Evolutionary conservation across 2,113 vertebrate genomes (phyloP).

Genomic region (Datnioides undecimradiatus): DNA sequence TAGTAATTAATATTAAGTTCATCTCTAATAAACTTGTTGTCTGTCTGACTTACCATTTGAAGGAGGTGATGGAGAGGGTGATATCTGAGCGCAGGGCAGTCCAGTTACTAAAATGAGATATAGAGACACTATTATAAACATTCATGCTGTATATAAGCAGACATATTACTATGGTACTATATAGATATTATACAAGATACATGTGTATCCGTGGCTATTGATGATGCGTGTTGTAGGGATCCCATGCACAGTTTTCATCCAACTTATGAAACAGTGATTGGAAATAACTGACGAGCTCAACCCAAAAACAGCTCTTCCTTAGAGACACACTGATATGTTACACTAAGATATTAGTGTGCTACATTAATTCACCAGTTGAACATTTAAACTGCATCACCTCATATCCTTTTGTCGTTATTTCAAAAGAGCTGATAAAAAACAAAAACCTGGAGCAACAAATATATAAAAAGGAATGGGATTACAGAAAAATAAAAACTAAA

Average conservation of each 20-base stretch:
- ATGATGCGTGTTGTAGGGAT: neutral
- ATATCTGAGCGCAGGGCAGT: conserved; percentile 57
- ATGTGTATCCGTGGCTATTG: neutral
- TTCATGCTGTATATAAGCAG: neutral
- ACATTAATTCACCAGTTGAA: too few species aligned
- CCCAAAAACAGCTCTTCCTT: neutral
- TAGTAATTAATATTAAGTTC: neutral
- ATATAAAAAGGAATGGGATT: neutral
- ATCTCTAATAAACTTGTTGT: neutral
- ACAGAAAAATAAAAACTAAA: neutral
- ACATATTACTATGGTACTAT: too few species aligned
- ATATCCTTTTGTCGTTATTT: neutral
- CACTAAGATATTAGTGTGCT: too few species aligned
- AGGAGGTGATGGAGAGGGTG: conserved; percentile 55
- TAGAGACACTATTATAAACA: neutral
- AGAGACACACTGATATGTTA: neutral
- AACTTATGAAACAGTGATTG: neutral
- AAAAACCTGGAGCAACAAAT: neutral
- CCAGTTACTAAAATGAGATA: conserved; percentile 30
- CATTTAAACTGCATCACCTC: too few species aligned
- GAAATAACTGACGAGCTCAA: neutral
- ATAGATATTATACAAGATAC: too few species aligned
- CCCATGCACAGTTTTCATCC: neutral
- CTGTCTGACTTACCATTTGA: conserved; percentile 60
- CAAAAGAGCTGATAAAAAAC: neutral